Evolutionary conservation across 2,113 vertebrate genomes (phyloP), one percentile per base, ranked within the genome.

Genomic region (Athene noctua): DNA sequence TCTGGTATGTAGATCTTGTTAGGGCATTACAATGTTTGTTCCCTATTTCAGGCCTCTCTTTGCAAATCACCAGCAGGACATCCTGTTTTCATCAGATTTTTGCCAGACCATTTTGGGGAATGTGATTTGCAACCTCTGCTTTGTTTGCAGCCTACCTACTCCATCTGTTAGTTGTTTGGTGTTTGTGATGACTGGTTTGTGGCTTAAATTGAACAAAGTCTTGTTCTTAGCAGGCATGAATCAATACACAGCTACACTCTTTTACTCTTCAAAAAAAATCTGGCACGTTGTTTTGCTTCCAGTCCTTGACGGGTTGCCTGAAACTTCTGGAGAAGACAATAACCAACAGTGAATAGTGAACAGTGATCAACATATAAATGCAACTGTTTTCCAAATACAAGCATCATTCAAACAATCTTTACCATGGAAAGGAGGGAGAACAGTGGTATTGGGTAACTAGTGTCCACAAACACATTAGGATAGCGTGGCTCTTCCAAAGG

Each of bases 91-190:
- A 79, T 90, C 61, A 84, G 68, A 81, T 71, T 94, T 96, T 93
- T 95, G 80, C 65, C 77, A 94, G 81, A 79, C 66, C 20, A 12
- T 49, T 91, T 49, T 30, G 61, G 78, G 57, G 77, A 93, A 86
- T 86, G 71, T 26, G 63, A 1, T 95, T 80, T 93, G 38, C 80
- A 92, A 59, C 70, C 40, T 94, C 68, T 91, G 86, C 80, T 92
- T 96, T 94, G 59, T 93, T 93, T 91, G 63, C 88, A 84, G 68
- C 42, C 77, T 96, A 49, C 58, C 40, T 47, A 13, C n/a, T 91
- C 92, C 80, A 81, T 97, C 82, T 96, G 92, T 90, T 91, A 91
- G 85, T 80, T 94, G 87, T 93, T 97, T 92, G 87, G 61, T 88
- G 61, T 96, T 94, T 95, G 77, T 68, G 80, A 92, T 3, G 49